Base-by-base conservation (phyloP, 2,113 vertebrate species). In the Oophaga pumilio region DNA sequence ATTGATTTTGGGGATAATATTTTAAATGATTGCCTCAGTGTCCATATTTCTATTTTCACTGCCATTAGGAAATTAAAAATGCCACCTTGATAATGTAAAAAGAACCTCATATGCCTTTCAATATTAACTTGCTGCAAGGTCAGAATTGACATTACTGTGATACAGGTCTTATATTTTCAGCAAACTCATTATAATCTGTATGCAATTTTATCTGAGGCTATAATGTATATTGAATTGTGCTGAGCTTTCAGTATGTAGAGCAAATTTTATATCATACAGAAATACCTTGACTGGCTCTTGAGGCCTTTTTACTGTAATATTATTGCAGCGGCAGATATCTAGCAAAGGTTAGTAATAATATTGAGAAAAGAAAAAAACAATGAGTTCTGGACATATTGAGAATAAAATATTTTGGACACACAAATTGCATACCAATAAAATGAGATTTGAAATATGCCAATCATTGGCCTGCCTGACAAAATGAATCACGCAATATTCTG, bases 181-280 rank as follows among this genome's bases (percentile, higher is more conserved):
- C 50, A 71, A 80, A 86, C 85, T 80, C 76, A 86, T 86, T 86
- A 86, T 80, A 78, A 56, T 86, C 60, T 86, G 49, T 86, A 80
- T 86, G 85, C 76, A 86, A 80, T 86, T 86, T 86, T 80, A 80
- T 86, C 60, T 33, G 49, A 53, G 62, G 76, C 49, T 86, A 77
- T 69, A 86, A 86, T 53, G 76, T 80, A 86, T 86, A 86, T 86
- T 78, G 85, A 86, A 86, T 69, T 86, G 62, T 86, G 85, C 85
- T 86, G 85, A 86, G 85, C 76, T 57, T 86, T 79, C 76, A 80
- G 76, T 86, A 71, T 86, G 76, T 76, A 57, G 60, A 80, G 49
- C 76, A 86, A 86, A 69, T 80, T 79, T 86, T 86, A 86, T 86
- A 86, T 86, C 62, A 43, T 57, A 69, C 64, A 86, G 33, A 86